These are phyloP conservation scores for Lordiphosa fenestrarum DNA, from an alignment of 2,888 invertebrate genomes.

Conservation along the genomic window DNA sequence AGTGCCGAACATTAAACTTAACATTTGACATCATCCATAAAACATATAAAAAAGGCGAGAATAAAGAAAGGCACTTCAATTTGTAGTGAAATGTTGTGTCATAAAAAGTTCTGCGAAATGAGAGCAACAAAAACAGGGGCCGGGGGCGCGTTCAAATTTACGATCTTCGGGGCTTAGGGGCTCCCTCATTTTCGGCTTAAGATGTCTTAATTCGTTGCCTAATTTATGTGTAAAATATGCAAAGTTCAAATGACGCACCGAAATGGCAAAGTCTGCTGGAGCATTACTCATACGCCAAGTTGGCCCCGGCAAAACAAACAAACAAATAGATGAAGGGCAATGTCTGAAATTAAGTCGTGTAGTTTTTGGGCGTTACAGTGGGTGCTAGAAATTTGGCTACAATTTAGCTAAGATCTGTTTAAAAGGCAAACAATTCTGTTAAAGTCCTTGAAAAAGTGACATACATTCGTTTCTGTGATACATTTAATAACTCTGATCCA, in stretches of 20 bases:
- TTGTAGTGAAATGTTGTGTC: conserved; percentile 45
- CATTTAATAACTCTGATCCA: conserved; percentile 3
- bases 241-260: conserved; percentile 26
- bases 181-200: conserved; percentile 45
- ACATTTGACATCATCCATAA: conserved; percentile 49
- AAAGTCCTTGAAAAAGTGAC: too few relatives aligned
- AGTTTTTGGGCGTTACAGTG: conserved; percentile 34
- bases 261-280: conserved; percentile 30
- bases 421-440: too few relatives aligned
- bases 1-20: conserved; percentile 45
- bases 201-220: conserved; percentile 57
- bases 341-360: conserved; percentile 15
- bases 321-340: conserved; percentile 21
- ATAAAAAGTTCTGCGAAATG: conserved; percentile 30
- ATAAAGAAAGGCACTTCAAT: conserved; percentile 43
- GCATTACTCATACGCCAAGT: conserved; percentile 53
- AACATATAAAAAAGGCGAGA: conserved; percentile 25
- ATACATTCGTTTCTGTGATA: too few relatives aligned
- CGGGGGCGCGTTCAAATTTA: conserved; percentile 37
- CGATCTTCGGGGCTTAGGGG: conserved; percentile 37
- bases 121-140: conserved; percentile 19
- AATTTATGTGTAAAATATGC: conserved; percentile 59
- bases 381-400: conserved; percentile 7
- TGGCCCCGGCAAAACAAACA: conserved; percentile 13
- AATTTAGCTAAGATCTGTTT: conserved; percentile 1